Conservation (phyloP, 2,888 invertebrate species). For the Tipula confusa region DNA sequence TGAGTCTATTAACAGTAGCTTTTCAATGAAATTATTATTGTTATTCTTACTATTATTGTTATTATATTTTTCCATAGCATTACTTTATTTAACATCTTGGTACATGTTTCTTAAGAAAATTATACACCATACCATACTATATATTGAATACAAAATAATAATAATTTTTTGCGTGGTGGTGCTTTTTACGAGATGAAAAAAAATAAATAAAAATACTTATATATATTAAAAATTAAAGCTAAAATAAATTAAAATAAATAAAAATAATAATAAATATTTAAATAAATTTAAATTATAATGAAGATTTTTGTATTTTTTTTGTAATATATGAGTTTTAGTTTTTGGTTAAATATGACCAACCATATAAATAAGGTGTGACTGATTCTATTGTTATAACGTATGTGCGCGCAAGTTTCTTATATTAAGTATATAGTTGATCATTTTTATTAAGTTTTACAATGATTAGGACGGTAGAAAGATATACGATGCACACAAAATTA, state of each 20-base stretch:
- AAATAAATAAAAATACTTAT: background rate
- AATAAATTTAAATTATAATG: constrained; percentile 25
- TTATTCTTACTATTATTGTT: constrained; percentile 16
- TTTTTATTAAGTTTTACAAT: constrained; percentile 6
- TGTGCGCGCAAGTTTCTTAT: background rate
- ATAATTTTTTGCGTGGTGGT: constrained; percentile 8
- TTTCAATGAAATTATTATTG: constrained; percentile 25
- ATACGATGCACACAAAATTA: background rate
- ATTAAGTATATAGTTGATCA: background rate
- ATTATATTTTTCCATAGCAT: constrained; percentile 4
- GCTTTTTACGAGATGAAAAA: constrained; percentile 6
- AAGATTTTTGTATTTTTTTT: background rate
- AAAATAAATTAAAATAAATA: background rate
- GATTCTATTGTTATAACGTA: constrained; percentile 21
- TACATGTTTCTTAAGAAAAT: constrained; percentile 25
- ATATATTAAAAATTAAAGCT: background rate
- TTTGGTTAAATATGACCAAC: constrained; percentile 20
- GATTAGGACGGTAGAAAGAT: background rate
- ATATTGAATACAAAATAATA: constrained; percentile 20
- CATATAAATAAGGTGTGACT: constrained; percentile 9
- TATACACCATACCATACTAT: background rate
- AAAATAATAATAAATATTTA: constrained; percentile 12
- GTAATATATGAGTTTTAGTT: constrained; percentile 25
- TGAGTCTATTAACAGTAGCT: constrained; percentile 20
- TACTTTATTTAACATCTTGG: constrained; percentile 20